Evolutionary conservation across 2,797 vertebrate species (phyloP).

Genomic region (Micromesistius poutassou): DNA sequence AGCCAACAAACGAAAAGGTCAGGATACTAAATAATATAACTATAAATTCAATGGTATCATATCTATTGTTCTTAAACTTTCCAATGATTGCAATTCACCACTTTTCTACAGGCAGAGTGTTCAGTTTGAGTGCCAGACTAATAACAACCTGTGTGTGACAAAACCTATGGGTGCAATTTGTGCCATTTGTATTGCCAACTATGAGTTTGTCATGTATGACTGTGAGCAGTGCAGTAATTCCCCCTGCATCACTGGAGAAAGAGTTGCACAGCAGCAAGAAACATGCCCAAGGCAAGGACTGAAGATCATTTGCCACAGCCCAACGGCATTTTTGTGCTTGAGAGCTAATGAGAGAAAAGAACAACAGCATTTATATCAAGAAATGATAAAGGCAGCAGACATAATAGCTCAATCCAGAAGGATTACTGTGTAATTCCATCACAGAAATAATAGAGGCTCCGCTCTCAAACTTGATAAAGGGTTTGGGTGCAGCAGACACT

Average conservation of each 20-base stretch:
- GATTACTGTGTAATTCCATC: too few species aligned
- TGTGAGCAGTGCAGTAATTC: not conserved
- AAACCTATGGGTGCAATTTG: too few species aligned
- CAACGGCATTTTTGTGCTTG: slow-evolving; percentile 17
- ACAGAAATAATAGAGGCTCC: too few species aligned
- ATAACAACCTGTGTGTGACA: not conserved
- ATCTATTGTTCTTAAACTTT: slow-evolving; percentile 1
- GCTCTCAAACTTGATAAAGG: too few species aligned
- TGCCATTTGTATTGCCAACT: not conserved
- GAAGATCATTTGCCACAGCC: slow-evolving; percentile 6
- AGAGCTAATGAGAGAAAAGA: not conserved
- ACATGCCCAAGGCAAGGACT: slow-evolving; percentile 6
- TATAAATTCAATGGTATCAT: not conserved
- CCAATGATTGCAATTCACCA: not conserved
- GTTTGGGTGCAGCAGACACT: too few species aligned
- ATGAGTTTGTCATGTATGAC: not conserved
- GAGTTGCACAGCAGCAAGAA: not conserved
- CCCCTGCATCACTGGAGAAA: not conserved
- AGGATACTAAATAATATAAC: not conserved
- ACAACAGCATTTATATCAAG: not conserved
- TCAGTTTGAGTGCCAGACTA: not conserved
- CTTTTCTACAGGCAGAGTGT: not conserved
- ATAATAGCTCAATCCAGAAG: not conserved
- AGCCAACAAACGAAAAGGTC: not conserved
- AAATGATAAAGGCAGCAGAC: too few species aligned